Conservation (phyloP, 1,140 invertebrate species). For the Akabosia matsudoensis region DNA sequence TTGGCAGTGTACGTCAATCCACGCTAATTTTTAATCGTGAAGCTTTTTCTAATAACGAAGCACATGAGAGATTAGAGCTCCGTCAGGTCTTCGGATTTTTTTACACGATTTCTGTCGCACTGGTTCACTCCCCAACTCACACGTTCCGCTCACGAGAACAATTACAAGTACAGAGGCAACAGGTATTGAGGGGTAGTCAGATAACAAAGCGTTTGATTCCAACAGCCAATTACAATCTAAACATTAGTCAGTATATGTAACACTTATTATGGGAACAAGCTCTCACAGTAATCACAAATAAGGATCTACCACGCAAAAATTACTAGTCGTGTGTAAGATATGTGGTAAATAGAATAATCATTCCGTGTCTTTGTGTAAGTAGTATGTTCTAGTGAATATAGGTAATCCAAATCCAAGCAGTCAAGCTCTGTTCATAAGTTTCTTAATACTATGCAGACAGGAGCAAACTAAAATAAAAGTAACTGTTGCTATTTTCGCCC, state of each 20-base stretch:
- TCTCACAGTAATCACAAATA: background rate
- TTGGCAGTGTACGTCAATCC: no score
- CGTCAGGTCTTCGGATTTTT: constrained; percentile 4
- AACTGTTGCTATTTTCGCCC: background rate
- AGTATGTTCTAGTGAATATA: background rate
- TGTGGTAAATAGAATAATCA: background rate
- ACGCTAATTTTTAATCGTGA: no score
- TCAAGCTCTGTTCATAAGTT: background rate
- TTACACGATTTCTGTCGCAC: background rate
- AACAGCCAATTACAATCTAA: background rate
- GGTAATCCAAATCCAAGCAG: background rate
- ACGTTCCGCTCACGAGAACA: background rate
- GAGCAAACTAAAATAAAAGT: background rate
- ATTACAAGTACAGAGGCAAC: background rate
- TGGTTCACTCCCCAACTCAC: background rate
- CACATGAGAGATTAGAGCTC: no score
- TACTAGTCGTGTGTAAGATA: background rate
- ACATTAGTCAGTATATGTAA: no score
- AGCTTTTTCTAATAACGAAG: no score
- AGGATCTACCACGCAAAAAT: background rate
- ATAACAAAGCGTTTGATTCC: background rate
- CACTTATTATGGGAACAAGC: background rate
- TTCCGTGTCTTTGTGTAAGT: background rate
- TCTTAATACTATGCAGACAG: background rate
- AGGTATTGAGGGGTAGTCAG: background rate